A percentile compares a stretch with the other conserved stretches of the same genome.
Conservation (phyloP, 1,140 invertebrate species). For the Zaprionus africanus region DNA sequence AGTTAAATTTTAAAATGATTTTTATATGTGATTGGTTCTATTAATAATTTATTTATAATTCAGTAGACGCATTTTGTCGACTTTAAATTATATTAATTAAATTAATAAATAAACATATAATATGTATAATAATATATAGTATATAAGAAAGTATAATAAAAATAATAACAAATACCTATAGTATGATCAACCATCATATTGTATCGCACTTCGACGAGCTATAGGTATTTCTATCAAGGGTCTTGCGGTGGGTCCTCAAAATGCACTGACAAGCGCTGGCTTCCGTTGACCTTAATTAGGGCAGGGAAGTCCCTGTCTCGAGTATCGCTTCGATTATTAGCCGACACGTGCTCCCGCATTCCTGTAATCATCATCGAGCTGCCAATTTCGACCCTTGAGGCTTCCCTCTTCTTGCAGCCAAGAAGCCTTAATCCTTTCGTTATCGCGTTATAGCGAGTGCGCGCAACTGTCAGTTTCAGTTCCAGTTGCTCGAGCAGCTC, state of each 20-base stretch:
- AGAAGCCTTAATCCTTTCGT: conserved; percentile 74
- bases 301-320: not conserved
- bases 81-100: too few relatives aligned
- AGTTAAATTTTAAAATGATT: too few relatives aligned
- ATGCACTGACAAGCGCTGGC: conserved; percentile 61
- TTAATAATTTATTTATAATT: too few relatives aligned
- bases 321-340: conserved; percentile 41
- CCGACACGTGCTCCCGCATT: conserved; percentile 70
- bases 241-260: conserved; percentile 55
- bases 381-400: conserved; percentile 59
- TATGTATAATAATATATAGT: too few relatives aligned
- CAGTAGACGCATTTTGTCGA: too few relatives aligned
- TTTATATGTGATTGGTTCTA: too few relatives aligned
- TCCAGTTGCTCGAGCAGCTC: not conserved
- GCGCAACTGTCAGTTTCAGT: conserved; percentile 56
- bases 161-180: too few relatives aligned
- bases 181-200: not conserved
- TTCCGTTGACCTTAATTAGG: conserved; percentile 68
- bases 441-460: conserved; percentile 61
- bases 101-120: too few relatives aligned
- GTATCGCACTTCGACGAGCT: not conserved
- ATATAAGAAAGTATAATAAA: too few relatives aligned
- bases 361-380: conserved; percentile 66
- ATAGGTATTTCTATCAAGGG: not conserved
- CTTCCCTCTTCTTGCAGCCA: conserved; percentile 31